Base-by-base conservation (phyloP, 30 jellyfish, hydroid and myxozoan species). In the Cassiopea andromeda region DNA sequence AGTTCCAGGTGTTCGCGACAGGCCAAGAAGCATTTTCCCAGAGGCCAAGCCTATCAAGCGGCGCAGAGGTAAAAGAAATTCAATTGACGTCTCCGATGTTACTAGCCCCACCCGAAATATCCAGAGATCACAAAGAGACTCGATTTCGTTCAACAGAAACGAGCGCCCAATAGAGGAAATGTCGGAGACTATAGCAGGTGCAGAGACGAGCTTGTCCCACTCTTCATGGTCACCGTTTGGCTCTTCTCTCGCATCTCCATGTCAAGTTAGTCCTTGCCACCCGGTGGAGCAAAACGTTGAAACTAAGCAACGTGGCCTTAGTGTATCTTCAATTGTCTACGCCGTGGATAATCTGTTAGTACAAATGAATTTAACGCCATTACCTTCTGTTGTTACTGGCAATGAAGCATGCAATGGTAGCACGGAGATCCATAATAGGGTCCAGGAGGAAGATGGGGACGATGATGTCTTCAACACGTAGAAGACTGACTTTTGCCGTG, bases 321-420 rank as follows among this genome's bases (percentile, higher is more conserved):
- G 94, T 68, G 61, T 87, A 38, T 87, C 94, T 0, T 87, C 94
- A 0, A 87, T 87, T 69, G 78, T 87, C 9, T 66, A 58, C 5
- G 84, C 94, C 5, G 84, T 69, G 13, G 90, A 81, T 67, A 58
- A 68, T 78, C 10, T 68, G 0, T 67, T 68, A 43, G 84, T 66
- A 2, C 86, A 77, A 9, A 48, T 49, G 3, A 27, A 45, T 15
- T 49, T 60, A 14, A 43, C 75, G 5, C 86, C 86, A 1, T 27
- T 70, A 15, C 79, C 79, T 3, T 43, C 79, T 1, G 4, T 70
- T 27, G 79, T 70, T 2, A 70, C 19, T 43, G 50, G 19, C 14
- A 61, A 14, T 17, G 73, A 14, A 8, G 73, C 3, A 6, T 6
- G 27, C 27, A 17, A 61, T 13, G 73, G 43, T 4, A 1, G 73